These are phyloP conservation scores for Patella pellucida DNA, from an alignment of 2,888 invertebrate species.

Conservation along the genomic window DNA sequence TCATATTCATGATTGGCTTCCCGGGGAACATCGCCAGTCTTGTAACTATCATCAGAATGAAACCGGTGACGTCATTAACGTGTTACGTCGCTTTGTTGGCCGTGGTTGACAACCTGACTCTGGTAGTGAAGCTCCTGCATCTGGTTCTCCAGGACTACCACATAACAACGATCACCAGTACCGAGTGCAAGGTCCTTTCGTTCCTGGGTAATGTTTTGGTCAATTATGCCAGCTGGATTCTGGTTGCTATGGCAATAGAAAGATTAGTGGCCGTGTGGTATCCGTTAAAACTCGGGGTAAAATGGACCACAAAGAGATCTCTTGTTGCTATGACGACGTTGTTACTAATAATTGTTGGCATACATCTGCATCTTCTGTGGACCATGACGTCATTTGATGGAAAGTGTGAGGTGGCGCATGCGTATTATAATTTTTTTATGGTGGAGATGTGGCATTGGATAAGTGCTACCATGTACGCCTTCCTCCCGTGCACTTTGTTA, in stretches of 20 bases:
- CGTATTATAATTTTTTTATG: slow-evolving; percentile 37
- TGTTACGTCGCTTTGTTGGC: slow-evolving; percentile 55
- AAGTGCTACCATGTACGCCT: slow-evolving; percentile 49
- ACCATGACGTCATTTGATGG: not conserved
- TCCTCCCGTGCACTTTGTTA: slow-evolving; percentile 51
- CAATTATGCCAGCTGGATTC: slow-evolving; percentile 60
- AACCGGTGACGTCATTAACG: slow-evolving; percentile 50
- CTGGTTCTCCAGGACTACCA: slow-evolving; percentile 36
- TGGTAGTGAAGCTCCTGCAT: slow-evolving; percentile 47
- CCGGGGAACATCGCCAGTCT: slow-evolving; percentile 56
- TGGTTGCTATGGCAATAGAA: slow-evolving; percentile 61
- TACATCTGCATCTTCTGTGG: slow-evolving; percentile 17
- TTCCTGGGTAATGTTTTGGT: slow-evolving; percentile 50
- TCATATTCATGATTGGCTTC: slow-evolving; percentile 50
- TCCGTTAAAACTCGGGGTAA: slow-evolving; percentile 43
- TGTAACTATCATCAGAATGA: slow-evolving; percentile 49
- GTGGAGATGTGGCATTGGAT: slow-evolving; percentile 57
- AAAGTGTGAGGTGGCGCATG: not conserved
- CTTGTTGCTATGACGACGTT: slow-evolving; percentile 13
- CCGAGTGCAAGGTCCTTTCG: slow-evolving; percentile 50
- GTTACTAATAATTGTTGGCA: slow-evolving; percentile 12
- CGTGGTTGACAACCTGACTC: slow-evolving; percentile 50
- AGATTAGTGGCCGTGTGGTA: slow-evolving; percentile 61
- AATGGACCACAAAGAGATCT: slow-evolving; percentile 3
- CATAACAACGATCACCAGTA: slow-evolving; percentile 19